Evolutionary conservation across 2,888 invertebrate genomes (phyloP), one percentile per base, ranked within the genome.

Genomic region (Pheosia gnoma): DNA sequence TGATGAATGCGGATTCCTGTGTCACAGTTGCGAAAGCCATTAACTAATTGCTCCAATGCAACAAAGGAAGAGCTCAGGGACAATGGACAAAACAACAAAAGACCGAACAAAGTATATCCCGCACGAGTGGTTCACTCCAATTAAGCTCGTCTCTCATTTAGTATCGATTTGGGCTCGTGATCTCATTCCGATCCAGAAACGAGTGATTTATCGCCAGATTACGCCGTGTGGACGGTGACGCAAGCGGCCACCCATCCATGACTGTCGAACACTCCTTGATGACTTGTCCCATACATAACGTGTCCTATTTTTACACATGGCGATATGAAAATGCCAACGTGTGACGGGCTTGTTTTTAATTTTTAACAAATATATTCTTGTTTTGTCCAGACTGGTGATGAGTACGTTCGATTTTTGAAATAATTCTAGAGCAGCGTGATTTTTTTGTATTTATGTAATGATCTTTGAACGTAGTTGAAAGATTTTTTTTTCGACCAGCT

Each of bases 161-260:
- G 74, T 79, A 80, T 79, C 79, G 81, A 85, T 88, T 87, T 83
- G 81, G 81, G 80, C 81, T 84, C 86, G 84, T 91, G 92, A 91
- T 91, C 92, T 92, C 91, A 92, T 92, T 90, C 84, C 87, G 84
- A 87, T 87, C 86, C 86, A 85, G 87, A 87, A 80, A 80, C 78
- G 73, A 72, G 82, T 89, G 88, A 90, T 89, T 90, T 90, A 90
- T 89, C 77, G 86, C 73, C 84, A 85, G 88, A 87, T 87, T 83
- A 85, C 83, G 79, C 75, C 77, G 80, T 84, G 85, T 80, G 85
- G 84, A 85, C 78, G 85, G 84, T 93, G 92, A 93, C 92, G 93
- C 91, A 93, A 93, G 85, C 82, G 86, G 68, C 82, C 85, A 86
- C 71, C 85, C 81, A 86, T 68, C 90, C 92, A 82, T 92, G 89